Evolutionary conservation across 2,888 invertebrate species (phyloP), one percentile per base, ranked within the genome.

Genomic region (Heteropelma amictum): DNA sequence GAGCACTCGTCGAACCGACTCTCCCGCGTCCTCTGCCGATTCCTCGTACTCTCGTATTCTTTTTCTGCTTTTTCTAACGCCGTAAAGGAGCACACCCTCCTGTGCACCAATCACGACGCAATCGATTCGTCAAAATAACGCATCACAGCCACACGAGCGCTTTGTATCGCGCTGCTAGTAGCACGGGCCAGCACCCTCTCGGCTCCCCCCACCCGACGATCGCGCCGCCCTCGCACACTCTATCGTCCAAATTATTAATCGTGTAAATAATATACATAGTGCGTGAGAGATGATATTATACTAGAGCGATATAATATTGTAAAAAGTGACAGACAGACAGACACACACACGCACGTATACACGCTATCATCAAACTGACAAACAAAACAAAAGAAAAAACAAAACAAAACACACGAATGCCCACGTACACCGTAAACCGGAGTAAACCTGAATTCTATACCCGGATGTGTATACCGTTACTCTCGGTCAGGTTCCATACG

Each of bases 181-280:
- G 71, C 71, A 75, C 70, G 53, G 69, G 58, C 35, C 65, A 60
- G 53, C 33, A 60, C 71, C 63, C 58, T 17, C 56, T 42, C 67
- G 12, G 3, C 54, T 8, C 30, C 26, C 38, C 60, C 68, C 54
- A 47, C 33, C 54, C 47, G 30, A 40, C 56, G 30, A 8, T 21
- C 7, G 28, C 47, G 64, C 8, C 30, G 21, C 72, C 70, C 53
- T 70, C 33, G 79, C 81, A 81, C 80, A 70, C 80, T 77, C 73
- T 74, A 69, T 79, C 77, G 72, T 72, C 78, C 77, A 58, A 77
- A 79, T 81, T 82, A 79, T 80, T 82, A 75, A 78, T 83, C 82
- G 80, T 86, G 86, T 86, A 86, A 82, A 86, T 86, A 85, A 75
- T 86, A 86, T 86, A 85, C 80, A 85, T 85, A 86, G 83, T 82